Conservation (phyloP, 2,113 vertebrate species). For the Rhipidura dahli region DNA sequence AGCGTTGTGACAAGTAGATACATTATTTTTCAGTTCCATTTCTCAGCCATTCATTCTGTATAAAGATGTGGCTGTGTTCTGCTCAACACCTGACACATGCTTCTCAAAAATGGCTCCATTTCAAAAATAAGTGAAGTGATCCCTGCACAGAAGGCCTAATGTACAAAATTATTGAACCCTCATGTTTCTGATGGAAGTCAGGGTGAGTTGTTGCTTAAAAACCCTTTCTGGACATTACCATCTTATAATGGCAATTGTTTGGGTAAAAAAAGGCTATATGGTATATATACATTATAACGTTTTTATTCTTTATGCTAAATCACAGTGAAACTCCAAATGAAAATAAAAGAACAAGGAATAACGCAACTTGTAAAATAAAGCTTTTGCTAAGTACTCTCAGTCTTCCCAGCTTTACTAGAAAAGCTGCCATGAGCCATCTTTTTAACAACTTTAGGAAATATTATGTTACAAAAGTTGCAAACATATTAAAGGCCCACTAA, state of each 20-base stretch:
- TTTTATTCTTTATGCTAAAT: constrained; percentile 5
- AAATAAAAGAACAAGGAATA: not conserved
- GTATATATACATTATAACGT: not conserved
- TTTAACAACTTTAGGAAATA: constrained; percentile 52
- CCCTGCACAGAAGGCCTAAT: not conserved
- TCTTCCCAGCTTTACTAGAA: constrained; percentile 13
- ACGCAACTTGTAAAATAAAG: constrained; percentile 12
- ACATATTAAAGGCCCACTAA: constrained; percentile 10
- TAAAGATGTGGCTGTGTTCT: not conserved
- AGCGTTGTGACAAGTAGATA: not conserved
- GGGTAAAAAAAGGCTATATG: not conserved
- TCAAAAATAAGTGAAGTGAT: constrained; percentile 9
- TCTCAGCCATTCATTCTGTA: not conserved
- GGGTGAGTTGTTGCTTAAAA: not conserved
- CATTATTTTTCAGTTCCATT: not conserved
- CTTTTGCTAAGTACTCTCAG: not conserved
- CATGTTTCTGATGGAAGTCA: not conserved
- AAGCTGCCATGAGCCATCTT: not conserved
- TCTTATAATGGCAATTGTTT: not conserved
- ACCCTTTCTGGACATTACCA: not conserved
- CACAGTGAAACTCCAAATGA: not conserved
- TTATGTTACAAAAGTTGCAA: constrained; percentile 22
- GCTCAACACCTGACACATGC: not conserved
- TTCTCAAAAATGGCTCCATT: constrained; percentile 20
- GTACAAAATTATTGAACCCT: not conserved